Evolutionary conservation across 37 sponge, comb jelly and placozoan species (phyloP).

Genomic region (Ephydatia muelleri): DNA sequence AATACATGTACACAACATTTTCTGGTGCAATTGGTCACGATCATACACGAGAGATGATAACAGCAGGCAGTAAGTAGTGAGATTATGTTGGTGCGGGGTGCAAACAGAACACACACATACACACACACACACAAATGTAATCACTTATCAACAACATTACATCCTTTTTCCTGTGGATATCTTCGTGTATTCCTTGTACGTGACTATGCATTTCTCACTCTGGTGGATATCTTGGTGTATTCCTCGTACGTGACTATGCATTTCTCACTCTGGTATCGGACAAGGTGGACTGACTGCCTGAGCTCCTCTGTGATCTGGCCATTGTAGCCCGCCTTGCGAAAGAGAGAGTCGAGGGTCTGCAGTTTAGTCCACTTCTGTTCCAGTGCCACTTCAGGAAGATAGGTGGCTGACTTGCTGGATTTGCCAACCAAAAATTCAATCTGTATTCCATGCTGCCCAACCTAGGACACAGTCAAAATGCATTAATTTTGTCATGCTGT

Average conservation of each 20-base stretch:
- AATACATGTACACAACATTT: not conserved
- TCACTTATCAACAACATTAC: too few species aligned
- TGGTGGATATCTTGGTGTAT: conserved; percentile 26
- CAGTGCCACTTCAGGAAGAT: conserved; percentile 95
- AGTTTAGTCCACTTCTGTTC: conserved; percentile 95
- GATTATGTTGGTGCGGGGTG: too few species aligned
- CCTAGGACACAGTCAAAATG: conserved; percentile 31
- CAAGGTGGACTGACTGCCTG: conserved; percentile 56
- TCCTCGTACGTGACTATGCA: conserved; percentile 79
- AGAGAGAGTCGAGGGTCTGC: conserved; percentile 86
- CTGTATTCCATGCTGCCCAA: conserved; percentile 95
- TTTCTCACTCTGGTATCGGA: conserved; percentile 90
- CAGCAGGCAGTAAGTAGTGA: too few species aligned
- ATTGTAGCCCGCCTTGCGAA: conserved; percentile 88
- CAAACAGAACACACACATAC: not conserved
- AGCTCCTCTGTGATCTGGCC: conserved; percentile 74
- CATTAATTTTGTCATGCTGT: not conserved
- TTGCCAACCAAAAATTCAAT: conserved; percentile 77
- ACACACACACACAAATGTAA: not conserved
- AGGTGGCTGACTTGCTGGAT: conserved; percentile 80
- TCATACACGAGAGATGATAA: too few species aligned
- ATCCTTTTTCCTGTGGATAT: not conserved
- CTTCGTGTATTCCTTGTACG: conserved; percentile 79
- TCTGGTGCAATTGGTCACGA: not conserved
- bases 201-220: conserved; percentile 31